Evolutionary conservation across 2,113 vertebrate species (phyloP).

Genomic region (Pithys albifrons): DNA sequence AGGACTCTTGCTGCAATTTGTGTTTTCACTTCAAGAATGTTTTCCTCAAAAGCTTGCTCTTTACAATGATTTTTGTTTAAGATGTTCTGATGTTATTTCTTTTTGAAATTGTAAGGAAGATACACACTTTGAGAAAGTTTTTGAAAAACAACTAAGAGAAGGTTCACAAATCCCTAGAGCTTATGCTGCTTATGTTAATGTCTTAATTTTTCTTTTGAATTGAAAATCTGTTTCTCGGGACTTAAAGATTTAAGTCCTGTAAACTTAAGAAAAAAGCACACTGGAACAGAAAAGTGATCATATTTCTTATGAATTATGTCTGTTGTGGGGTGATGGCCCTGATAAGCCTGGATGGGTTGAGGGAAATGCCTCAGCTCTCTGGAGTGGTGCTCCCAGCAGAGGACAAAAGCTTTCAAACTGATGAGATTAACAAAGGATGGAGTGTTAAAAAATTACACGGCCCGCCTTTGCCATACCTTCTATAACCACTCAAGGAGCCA

Average conservation of each 20-base stretch:
- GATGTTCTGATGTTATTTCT: background rate
- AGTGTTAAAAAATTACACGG: no score
- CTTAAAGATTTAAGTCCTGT: background rate
- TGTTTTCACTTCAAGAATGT: background rate
- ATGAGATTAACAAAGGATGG: no score
- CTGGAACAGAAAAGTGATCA: background rate
- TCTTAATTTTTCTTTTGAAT: background rate
- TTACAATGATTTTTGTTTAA: background rate
- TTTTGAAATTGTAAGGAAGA: background rate
- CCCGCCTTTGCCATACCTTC: no score
- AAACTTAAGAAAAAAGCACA: background rate
- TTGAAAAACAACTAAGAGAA: background rate
- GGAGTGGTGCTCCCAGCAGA: no score
- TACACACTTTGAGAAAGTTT: background rate
- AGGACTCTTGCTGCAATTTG: background rate
- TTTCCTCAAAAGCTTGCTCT: background rate
- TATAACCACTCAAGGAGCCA: no score
- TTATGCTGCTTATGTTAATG: background rate
- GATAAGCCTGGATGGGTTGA: no score
- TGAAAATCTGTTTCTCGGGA: background rate
- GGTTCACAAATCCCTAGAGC: background rate
- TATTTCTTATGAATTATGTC: background rate
- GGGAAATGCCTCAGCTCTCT: no score
- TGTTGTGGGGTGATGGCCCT: background rate
- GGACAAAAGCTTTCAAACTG: no score